Conservation (phyloP, 2,113 vertebrate species). For the Brachyhypopomus gauderio region DNA sequence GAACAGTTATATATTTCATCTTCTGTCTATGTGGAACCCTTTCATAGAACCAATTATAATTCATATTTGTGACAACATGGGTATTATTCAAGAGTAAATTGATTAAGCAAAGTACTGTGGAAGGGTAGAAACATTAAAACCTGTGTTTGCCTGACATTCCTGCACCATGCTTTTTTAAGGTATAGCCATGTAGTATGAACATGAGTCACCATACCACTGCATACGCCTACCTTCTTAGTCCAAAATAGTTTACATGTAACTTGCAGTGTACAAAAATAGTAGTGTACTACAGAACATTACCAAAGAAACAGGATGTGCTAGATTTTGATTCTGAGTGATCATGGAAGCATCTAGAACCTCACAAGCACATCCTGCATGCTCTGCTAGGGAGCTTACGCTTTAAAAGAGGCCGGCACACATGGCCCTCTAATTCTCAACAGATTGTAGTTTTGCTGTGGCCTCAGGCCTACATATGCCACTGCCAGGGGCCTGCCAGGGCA, state of each 20-base stretch:
- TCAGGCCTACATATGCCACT: slow-evolving; percentile 37
- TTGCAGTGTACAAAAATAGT: too few species aligned
- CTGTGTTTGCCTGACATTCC: too few species aligned
- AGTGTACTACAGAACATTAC: too few species aligned
- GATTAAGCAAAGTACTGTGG: not conserved
- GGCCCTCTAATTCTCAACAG: slow-evolving; percentile 42
- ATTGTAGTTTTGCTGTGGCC: slow-evolving; percentile 45
- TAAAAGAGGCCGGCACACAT: slow-evolving; percentile 11
- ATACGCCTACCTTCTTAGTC: too few species aligned
- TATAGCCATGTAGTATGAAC: too few species aligned
- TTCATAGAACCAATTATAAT: not conserved
- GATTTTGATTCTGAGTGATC: not conserved
- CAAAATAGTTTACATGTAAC: too few species aligned
- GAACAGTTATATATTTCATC: not conserved
- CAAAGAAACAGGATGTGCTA: not conserved
- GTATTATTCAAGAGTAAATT: too few species aligned
- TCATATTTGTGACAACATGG: not conserved
- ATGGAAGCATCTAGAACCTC: not conserved
- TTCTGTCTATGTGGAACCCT: not conserved
- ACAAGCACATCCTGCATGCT: not conserved
- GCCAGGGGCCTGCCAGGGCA: slow-evolving; percentile 11
- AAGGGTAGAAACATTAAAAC: not conserved
- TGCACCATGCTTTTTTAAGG: too few species aligned
- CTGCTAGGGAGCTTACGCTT: not conserved
- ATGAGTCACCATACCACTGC: too few species aligned